These are phyloP conservation scores for Microtus oregoni DNA, from an alignment of 2,113 vertebrate genomes.

Conservation along the genomic window DNA sequence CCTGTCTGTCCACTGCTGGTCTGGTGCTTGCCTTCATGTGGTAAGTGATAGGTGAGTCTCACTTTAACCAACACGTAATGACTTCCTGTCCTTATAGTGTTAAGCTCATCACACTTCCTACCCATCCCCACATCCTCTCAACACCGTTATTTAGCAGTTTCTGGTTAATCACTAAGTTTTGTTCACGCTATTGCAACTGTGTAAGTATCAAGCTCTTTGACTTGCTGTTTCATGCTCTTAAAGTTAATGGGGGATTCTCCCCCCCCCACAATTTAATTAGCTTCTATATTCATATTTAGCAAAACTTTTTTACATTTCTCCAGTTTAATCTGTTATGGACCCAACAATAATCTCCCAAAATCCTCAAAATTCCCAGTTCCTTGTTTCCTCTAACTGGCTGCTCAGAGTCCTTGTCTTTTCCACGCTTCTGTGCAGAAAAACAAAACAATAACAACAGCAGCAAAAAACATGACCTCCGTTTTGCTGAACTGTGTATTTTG, in stretches of 20 bases:
- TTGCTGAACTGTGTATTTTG: background rate
- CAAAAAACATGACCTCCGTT: background rate
- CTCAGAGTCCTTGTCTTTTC: background rate
- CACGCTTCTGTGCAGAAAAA: background rate
- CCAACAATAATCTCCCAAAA: background rate
- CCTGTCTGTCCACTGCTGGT: background rate
- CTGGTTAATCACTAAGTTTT: background rate
- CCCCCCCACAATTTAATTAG: background rate
- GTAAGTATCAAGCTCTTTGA: background rate
- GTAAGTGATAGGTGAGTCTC: background rate
- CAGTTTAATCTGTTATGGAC: background rate
- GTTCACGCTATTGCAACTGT: background rate
- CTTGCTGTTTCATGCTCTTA: background rate
- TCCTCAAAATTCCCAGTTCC: background rate
- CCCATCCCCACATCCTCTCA: background rate
- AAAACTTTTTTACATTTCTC: conserved; percentile 12
- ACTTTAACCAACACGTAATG: background rate
- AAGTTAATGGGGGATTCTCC: background rate
- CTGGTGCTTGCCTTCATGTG: background rate
- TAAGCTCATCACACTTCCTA: background rate
- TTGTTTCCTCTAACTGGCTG: background rate
- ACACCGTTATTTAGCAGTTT: background rate
- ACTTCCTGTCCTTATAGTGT: conserved; percentile 42
- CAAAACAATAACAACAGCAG: background rate
- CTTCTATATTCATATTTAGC: background rate